Evolutionary conservation across 1,140 invertebrate species (phyloP), one percentile per base, ranked within the genome.

Genomic region (Acromyrmex heyeri): DNA sequence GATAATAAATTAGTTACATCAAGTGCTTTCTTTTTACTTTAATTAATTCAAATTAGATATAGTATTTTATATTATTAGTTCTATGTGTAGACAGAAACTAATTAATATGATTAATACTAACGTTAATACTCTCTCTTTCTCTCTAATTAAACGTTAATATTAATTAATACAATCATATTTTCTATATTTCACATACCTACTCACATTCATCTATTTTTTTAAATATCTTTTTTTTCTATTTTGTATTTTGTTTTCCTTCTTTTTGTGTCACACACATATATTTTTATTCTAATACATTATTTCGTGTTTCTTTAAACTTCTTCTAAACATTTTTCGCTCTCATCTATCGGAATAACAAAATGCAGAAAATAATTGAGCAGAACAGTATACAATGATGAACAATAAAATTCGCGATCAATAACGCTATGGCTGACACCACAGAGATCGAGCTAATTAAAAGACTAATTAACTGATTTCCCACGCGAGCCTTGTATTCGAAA

Each of bases 401-500:
- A 78, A 85, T 64, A 85, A 77, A 38, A 78, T 24, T n/a, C 44
- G 44, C 44, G n/a, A 44, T 44, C 38, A 44, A 77, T 24, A 44
- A 48, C 3, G 24, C 16, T 18, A 18, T 16, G 30, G 12, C 24
- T 5, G 2, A 5, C 67, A 10, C n/a, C 44, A 72, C 16, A 27
- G 24, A 21, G 30, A 16, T 38, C 8, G 82, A 21, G 18, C 53
- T 85, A 78, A 85, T 85, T 85, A 78, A 85, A 67, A 61, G 53
- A 75, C 70, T 83, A 83, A 83, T 83, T 83, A 83, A 75, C 55
- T 24, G 57, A 75, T 75, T 83, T 83, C 69, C 55, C 27, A 62
- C 69, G 79, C 38, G 55, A 73, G 24, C 24, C 12, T 21, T 59
- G 55, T 21, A 50, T 83, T 44, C 69, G n/a, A 70, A 75, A 48